A percentile compares a stretch with the other conserved stretches of the same genome.
phyloP scores from a whole-genome alignment of 2,113 vertebrate genomes.

The Chitala chitala region DNA sequence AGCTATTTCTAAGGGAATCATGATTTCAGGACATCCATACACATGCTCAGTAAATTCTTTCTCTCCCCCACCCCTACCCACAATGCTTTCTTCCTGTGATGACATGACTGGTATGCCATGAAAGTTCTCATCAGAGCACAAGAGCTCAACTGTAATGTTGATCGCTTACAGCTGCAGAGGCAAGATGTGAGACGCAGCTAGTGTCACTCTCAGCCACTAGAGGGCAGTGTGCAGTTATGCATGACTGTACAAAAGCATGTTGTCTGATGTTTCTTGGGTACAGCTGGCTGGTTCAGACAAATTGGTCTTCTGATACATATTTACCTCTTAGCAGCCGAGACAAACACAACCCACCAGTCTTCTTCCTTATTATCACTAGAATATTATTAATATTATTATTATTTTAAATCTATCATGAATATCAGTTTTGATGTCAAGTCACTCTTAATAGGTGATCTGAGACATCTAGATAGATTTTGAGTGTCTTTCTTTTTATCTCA shows the following conservation, averaged over 20 bases:
- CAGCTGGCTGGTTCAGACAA: conserved; percentile 23
- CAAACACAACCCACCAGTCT: conserved; percentile 12
- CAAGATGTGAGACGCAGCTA: conserved; percentile 51
- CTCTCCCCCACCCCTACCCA: not conserved
- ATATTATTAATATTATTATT: not conserved
- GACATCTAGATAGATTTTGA: not conserved
- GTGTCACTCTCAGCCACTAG: conserved; percentile 65
- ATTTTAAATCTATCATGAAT: too few species aligned
- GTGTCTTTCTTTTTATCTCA: not conserved
- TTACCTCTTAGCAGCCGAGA: conserved; percentile 6
- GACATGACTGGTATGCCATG: conserved; percentile 54
- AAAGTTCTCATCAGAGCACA: conserved; percentile 57
- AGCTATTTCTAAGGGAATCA: not conserved
- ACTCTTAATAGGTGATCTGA: not conserved
- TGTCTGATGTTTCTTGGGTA: not conserved
- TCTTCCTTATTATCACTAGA: not conserved
- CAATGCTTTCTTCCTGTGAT: conserved; percentile 48
- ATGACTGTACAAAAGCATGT: conserved; percentile 38
- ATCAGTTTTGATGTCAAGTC: not conserved
- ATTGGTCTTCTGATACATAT: conserved; percentile 21
- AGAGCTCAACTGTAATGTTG: conserved; percentile 42
- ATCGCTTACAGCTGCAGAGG: conserved; percentile 7
- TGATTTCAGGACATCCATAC: not conserved
- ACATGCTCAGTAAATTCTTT: not conserved
- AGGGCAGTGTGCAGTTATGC: conserved; percentile 76